Conservation (phyloP, 1,140 invertebrate species). For the Leptinotarsa texana region DNA sequence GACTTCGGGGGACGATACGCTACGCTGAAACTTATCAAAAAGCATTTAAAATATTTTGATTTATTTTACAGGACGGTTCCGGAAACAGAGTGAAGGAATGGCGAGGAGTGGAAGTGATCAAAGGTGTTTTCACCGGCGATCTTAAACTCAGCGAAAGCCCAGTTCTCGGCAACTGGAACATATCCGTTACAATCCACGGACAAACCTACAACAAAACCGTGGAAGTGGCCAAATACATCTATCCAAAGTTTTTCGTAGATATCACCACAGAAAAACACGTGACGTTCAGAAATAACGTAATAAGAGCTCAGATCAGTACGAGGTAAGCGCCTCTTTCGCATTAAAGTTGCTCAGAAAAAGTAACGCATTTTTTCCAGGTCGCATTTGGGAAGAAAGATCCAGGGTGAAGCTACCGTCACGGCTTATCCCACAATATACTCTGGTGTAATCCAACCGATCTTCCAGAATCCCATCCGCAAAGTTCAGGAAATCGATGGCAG, state of each 20-base stretch:
- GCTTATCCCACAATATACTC: slow-evolving; percentile 78
- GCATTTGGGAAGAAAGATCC: slow-evolving; percentile 81
- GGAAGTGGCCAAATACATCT: slow-evolving; percentile 87
- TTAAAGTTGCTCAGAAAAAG: neutral
- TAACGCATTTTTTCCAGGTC: slow-evolving; percentile 58
- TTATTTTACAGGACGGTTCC: slow-evolving; percentile 66
- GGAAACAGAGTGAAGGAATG: slow-evolving; percentile 83
- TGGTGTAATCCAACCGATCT: slow-evolving; percentile 77
- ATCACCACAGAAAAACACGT: slow-evolving; percentile 80
- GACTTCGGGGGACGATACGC: too few species aligned
- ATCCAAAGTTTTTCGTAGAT: slow-evolving; percentile 89
- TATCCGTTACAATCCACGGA: slow-evolving; percentile 63
- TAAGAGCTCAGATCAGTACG: slow-evolving; percentile 78
- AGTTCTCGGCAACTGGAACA: slow-evolving; percentile 90
- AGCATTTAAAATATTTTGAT: neutral
- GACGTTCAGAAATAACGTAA: slow-evolving; percentile 76
- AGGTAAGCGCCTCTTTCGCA: slow-evolving; percentile 65
- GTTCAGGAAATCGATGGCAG: slow-evolving; percentile 80
- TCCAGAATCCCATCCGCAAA: slow-evolving; percentile 68
- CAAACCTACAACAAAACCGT: slow-evolving; percentile 74
- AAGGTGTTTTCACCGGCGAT: slow-evolving; percentile 79
- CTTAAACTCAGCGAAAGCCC: slow-evolving; percentile 81
- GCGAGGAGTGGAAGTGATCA: slow-evolving; percentile 67
- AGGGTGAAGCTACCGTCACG: slow-evolving; percentile 76
- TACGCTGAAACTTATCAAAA: too few species aligned